Conservation (phyloP, 2,888 invertebrate genomes). For the Dryobotodes eremita region DNA sequence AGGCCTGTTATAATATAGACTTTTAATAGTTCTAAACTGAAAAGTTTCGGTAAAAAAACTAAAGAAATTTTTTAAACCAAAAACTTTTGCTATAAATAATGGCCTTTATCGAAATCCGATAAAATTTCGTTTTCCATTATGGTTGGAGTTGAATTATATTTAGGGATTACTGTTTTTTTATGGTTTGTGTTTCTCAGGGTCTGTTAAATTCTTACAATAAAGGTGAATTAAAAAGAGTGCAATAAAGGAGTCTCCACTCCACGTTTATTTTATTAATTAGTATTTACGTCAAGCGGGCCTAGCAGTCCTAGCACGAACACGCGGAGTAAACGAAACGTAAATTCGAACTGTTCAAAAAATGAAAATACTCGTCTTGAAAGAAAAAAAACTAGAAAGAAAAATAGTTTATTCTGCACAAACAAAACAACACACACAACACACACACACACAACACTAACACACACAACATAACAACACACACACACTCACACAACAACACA, state of each 20-base stretch:
- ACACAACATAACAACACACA: no score
- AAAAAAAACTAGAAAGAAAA: no score
- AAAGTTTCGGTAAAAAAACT: slow-evolving; percentile 31
- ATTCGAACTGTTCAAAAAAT: no score
- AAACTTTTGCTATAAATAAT: slow-evolving; percentile 59
- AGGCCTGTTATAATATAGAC: slow-evolving; percentile 30
- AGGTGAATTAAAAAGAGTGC: neutral
- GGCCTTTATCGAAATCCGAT: slow-evolving; percentile 56
- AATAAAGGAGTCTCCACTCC: neutral
- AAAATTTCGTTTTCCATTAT: slow-evolving; percentile 24
- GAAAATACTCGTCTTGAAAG: no score
- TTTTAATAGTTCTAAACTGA: slow-evolving; percentile 42
- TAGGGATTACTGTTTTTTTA: neutral
- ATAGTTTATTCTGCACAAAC: no score
- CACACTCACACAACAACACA: no score
- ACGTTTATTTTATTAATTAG: neutral
- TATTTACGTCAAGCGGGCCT: no score
- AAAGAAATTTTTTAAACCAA: slow-evolving; percentile 11
- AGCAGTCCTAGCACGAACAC: no score
- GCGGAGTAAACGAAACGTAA: no score
- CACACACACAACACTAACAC: no score
- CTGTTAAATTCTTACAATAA: neutral
- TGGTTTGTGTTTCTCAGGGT: neutral
- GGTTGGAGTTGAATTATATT: slow-evolving; percentile 17
- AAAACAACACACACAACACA: no score